phyloP scores from a whole-genome alignment of 2,797 vertebrate genomes.

The Gymnothorax javanicus region DNA sequence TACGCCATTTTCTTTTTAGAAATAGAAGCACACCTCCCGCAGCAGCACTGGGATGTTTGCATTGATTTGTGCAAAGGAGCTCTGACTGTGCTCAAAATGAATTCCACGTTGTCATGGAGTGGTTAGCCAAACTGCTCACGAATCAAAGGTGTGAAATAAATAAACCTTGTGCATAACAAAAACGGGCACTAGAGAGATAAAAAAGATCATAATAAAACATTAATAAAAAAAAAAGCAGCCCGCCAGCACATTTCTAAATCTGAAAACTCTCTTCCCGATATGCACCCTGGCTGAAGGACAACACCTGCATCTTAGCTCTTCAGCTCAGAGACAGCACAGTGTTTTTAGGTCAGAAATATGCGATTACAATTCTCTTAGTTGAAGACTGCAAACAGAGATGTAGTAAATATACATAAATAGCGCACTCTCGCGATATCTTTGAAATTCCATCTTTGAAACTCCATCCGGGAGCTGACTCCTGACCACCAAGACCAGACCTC shows the following conservation, averaged over 20 bases:
- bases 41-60: background rate
- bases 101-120: background rate
- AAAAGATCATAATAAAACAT: background rate
- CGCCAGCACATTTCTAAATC: background rate
- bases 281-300: background rate
- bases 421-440: too few relatives aligned
- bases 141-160: background rate
- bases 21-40: background rate
- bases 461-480: too few relatives aligned
- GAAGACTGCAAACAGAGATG: too few relatives aligned
- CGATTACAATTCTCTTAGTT: too few relatives aligned
- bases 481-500: too few relatives aligned
- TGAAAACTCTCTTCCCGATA: background rate
- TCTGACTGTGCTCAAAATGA: background rate
- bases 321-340: background rate
- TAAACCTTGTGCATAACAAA: background rate
- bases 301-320: background rate
- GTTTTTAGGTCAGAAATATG: background rate
- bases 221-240: background rate
- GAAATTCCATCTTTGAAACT: too few relatives aligned
- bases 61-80: constrained; percentile 4
- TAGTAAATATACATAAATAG: too few relatives aligned
- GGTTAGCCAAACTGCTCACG: background rate
- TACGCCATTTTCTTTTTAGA: background rate
- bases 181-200: background rate